These are phyloP conservation scores for Phalacrocorax carbo DNA, from an alignment of 2,113 vertebrate genomes.

Conservation along the genomic window DNA sequence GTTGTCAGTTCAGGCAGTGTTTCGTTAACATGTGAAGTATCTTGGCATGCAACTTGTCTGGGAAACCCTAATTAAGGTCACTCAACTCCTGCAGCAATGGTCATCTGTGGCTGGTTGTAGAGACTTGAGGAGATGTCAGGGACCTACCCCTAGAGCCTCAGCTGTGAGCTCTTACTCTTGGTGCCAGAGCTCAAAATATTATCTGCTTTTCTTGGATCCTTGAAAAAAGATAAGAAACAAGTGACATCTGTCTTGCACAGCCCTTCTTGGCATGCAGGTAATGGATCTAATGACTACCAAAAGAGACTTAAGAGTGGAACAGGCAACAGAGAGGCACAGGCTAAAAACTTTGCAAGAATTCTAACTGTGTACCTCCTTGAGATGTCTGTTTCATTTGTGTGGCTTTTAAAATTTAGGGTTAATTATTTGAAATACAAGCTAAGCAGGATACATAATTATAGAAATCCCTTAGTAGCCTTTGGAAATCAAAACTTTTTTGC, in stretches of 20 bases:
- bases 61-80: neutral
- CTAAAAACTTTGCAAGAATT: neutral
- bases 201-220: neutral
- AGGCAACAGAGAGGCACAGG: neutral
- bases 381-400: neutral
- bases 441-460: neutral
- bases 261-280: neutral
- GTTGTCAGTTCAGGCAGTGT: neutral
- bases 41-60: neutral
- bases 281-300: neutral
- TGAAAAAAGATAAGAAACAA: neutral
- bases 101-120: neutral
- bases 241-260: neutral
- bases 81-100: neutral
- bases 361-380: neutral
- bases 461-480: neutral
- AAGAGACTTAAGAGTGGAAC: neutral
- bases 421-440: neutral
- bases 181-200: neutral
- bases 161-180: neutral
- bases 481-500: neutral
- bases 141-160: neutral
- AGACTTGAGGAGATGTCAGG: neutral
- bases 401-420: neutral
- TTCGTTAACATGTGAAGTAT: neutral